Evolutionary conservation across 2,113 vertebrate genomes (phyloP).

Genomic region (Pseudolaguvia tuberculata): DNA sequence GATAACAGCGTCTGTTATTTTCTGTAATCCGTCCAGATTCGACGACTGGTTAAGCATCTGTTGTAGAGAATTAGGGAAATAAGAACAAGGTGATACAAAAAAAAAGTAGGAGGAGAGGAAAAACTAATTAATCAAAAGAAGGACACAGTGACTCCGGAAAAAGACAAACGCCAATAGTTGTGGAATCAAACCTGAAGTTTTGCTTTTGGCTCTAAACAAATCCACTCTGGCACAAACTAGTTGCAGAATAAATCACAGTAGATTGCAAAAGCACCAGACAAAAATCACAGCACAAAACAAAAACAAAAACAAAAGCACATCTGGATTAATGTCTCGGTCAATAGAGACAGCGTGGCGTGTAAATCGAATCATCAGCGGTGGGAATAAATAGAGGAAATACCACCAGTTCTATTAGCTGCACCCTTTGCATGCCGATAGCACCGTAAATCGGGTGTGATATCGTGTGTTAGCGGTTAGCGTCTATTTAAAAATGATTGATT

Average conservation of each 20-base stretch:
- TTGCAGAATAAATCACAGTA: no score
- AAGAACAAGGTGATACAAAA: background rate
- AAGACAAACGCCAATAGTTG: background rate
- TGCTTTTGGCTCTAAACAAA: background rate
- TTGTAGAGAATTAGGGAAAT: background rate
- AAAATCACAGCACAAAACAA: no score
- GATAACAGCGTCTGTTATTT: constrained; percentile 29
- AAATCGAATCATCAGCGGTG: background rate
- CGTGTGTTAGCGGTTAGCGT: no score
- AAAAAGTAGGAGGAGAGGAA: background rate
- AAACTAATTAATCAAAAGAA: background rate
- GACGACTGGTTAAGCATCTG: constrained; percentile 23
- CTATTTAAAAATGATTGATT: no score
- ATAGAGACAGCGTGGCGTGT: background rate
- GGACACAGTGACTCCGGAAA: background rate
- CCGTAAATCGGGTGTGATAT: no score
- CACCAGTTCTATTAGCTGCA: background rate
- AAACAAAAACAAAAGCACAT: background rate
- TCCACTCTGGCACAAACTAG: background rate
- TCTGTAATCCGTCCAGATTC: constrained; percentile 19
- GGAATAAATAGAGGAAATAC: background rate
- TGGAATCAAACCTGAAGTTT: background rate
- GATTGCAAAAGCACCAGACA: no score
- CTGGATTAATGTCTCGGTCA: background rate
- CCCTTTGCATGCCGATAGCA: no score